Conservation (phyloP, 2,113 vertebrate genomes). For the Toxostoma redivivum region DNA sequence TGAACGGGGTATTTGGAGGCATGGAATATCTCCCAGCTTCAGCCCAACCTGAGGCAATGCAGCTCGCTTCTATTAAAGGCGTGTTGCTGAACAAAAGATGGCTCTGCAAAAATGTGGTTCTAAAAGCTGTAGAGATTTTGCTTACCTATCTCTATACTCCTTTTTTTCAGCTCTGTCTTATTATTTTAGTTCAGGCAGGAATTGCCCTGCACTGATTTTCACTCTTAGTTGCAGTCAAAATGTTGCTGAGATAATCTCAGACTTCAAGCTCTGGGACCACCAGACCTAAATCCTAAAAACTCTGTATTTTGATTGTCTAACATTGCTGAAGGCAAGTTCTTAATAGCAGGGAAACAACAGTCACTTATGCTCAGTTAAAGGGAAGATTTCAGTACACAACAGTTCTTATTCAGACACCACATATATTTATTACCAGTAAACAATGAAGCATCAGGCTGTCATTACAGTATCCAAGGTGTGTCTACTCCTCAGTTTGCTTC, state of each 20-base stretch:
- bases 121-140: background rate
- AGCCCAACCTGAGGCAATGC: background rate
- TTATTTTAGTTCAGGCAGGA: background rate
- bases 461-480: background rate
- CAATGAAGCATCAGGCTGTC: slow-evolving; percentile 18
- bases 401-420: background rate
- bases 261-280: background rate
- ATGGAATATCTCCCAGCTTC: background rate
- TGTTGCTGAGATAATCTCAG: background rate
- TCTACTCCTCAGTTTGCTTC: background rate
- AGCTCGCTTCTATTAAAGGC: background rate
- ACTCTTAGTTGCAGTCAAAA: background rate
- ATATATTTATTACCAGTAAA: background rate
- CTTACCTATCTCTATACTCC: background rate
- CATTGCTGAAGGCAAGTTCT: slow-evolving; percentile 30
- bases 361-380: background rate
- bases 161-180: background rate
- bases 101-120: background rate
- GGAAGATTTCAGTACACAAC: background rate
- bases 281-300: background rate
- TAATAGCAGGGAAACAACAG: background rate
- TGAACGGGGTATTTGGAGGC: background rate
- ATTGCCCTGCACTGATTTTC: background rate
- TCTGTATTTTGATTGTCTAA: background rate
- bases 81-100: background rate